Base-by-base conservation (phyloP, 1,140 invertebrate genomes). In the Cotesia chilonis region DNA sequence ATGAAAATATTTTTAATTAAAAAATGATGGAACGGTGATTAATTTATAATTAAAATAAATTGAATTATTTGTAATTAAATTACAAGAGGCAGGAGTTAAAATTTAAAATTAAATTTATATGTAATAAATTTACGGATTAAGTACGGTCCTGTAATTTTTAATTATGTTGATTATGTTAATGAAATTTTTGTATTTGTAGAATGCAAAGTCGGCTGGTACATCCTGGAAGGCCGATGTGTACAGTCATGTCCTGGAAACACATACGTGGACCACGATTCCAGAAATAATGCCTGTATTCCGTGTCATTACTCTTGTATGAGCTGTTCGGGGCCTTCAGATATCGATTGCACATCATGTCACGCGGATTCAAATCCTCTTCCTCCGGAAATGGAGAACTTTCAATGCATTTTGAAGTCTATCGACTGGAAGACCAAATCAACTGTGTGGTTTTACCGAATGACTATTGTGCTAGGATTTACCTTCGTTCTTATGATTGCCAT, bases 261-360 rank as follows among this genome's bases (percentile, higher is more conserved):
- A 3, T 82, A 79, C 68, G 20, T 64, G 4, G 75, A 76, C 6
- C 72, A 74, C 4, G 77, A 79, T 20, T 67, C 68, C 5, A 14
- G 70, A 4, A 77, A 71, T 14, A 77, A 70, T 41, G 71, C 79
- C 12, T 83, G 81, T 61, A 51, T 67, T 5, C 2, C 36, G 20
- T 83, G 81, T 64, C 81, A 83, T 68, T 83, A 83, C 64, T 72
- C 77, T 17, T 83, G 81, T 60, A 55, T 74, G 41, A 76, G 66
- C 5, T 83, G 81, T 67, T 76, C 74, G 14, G 81, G 81, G 41
- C 71, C 81, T 10, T 74, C 71, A 10, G 76, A 82, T 51, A 70
- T 61, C 12, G 77, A 83, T n/a, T 83, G 81, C 64, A 74, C 72
- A 38, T 71, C 72, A 9, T 83, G 81, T 65, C 77, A 80, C 68